Evolutionary conservation across 1,140 invertebrate genomes (phyloP), one percentile per base, ranked within the genome.

Genomic region (Stenopsyche tienmushanensis): DNA sequence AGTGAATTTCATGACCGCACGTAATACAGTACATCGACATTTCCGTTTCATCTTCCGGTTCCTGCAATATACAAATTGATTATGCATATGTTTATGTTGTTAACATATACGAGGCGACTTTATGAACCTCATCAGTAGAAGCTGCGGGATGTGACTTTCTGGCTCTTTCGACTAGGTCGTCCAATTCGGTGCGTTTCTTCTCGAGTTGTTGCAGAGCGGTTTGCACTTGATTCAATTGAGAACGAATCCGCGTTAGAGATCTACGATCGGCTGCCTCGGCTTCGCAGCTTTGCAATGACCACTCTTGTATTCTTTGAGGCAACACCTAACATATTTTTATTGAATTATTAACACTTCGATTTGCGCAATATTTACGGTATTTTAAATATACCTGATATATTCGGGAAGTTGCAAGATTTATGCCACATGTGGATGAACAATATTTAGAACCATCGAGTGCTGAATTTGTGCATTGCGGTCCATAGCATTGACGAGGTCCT

Each of bases 11-110:
- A 76, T 94, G 92, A 0, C 96, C 96, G 81, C 96, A 99, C 0
- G 96, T 97, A 10, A 98, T 94, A 78, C 96, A 99, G 73, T 96
- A 96, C 83, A 93, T 91, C 54, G 88, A 93, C 67, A 90, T 90
- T 72, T 96, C 93, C 45, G 88, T 88, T 74, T 93, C 91, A 10
- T 86, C 85, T 55, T 90, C 80, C 85, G 75, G 76, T 47, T 70
- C 68, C 68, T 66, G 18, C 13, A 25, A 53, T 60, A 62, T 45
- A 1, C 34, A 20, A 57, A 65, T 49, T 25, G 29, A 57, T 25
- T 53, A 23, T 25, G 5, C 23, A 23, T 25, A 24, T 2, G 15
- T 53, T 25, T 9, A 53, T 23, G 3, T 9, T 20, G 23, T 21
- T 3, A 20, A 13, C 3, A 2, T 15, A 44, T 44, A 44, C 3